Evolutionary conservation across 2,888 invertebrate species (phyloP).

Genomic region (Liposcelis brunnea): DNA sequence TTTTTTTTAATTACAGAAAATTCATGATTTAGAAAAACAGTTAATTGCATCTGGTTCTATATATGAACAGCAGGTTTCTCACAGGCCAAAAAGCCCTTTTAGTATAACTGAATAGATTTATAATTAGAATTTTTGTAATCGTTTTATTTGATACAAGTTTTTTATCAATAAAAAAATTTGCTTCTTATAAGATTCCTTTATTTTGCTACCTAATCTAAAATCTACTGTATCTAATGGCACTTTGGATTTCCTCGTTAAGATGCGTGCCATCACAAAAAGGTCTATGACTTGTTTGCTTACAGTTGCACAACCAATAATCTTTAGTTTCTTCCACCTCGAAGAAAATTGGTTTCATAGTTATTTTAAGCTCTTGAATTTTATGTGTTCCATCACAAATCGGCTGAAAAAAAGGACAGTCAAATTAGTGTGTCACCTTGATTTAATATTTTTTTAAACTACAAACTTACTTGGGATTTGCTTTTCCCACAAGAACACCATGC

Average conservation of each 20-base stretch:
- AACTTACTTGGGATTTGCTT: constrained; percentile 53
- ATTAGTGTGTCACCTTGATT: neutral
- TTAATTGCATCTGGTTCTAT: no score
- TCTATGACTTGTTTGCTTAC: constrained; percentile 82
- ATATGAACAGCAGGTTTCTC: no score
- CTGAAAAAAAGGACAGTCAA: constrained; percentile 27
- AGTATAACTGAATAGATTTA: no score
- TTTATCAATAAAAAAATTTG: no score
- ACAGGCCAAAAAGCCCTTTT: no score
- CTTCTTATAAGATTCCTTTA: no score
- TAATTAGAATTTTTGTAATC: no score
- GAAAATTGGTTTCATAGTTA: constrained; percentile 57
- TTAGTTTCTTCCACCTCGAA: constrained; percentile 75
- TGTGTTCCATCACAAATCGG: constrained; percentile 93
- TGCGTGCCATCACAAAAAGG: constrained; percentile 98
- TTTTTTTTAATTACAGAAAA: no score
- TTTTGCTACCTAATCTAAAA: neutral
- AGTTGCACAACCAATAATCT: constrained; percentile 94
- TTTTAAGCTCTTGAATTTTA: constrained; percentile 52
- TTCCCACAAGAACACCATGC: constrained; percentile 90
- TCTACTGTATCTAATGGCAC: constrained; percentile 24
- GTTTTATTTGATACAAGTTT: no score
- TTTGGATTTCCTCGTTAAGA: constrained; percentile 49
- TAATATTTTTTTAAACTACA: neutral
- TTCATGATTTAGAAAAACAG: no score